Evolutionary conservation across 2,113 vertebrate genomes (phyloP).

Genomic region (Butorides virescens): DNA sequence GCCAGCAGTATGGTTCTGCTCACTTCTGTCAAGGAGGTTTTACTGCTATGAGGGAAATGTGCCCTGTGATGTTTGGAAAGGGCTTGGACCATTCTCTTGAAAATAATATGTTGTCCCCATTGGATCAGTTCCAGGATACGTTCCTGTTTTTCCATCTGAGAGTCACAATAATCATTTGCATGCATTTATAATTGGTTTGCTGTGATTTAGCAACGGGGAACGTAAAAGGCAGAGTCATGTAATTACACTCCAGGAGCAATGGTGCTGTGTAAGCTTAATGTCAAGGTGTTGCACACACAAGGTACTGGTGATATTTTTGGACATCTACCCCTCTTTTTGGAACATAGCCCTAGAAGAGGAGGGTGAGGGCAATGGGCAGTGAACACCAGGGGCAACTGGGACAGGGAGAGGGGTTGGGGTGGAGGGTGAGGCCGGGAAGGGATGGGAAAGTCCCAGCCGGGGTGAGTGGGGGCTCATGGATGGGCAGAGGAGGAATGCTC

Average conservation of each 20-base stretch:
- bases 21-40: background rate
- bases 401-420: background rate
- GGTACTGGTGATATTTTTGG: background rate
- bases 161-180: background rate
- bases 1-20: background rate
- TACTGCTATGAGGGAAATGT: background rate
- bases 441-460: background rate
- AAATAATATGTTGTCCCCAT: background rate
- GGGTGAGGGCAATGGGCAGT: background rate
- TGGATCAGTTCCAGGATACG: background rate
- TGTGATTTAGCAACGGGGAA: background rate
- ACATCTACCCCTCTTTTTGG: background rate
- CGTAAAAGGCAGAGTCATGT: background rate
- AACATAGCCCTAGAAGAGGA: background rate
- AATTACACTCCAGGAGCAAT: background rate
- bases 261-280: background rate
- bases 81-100: background rate
- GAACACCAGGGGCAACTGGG: rapidly evolving
- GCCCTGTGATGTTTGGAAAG: background rate
- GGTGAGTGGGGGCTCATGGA: rapidly evolving
- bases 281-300: background rate
- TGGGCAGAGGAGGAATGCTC: background rate
- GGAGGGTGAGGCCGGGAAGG: background rate
- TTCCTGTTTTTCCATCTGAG: background rate
- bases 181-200: background rate